Evolutionary conservation across 2,797 vertebrate species (phyloP).

Genomic region (Knipowitschia caucasica): DNA sequence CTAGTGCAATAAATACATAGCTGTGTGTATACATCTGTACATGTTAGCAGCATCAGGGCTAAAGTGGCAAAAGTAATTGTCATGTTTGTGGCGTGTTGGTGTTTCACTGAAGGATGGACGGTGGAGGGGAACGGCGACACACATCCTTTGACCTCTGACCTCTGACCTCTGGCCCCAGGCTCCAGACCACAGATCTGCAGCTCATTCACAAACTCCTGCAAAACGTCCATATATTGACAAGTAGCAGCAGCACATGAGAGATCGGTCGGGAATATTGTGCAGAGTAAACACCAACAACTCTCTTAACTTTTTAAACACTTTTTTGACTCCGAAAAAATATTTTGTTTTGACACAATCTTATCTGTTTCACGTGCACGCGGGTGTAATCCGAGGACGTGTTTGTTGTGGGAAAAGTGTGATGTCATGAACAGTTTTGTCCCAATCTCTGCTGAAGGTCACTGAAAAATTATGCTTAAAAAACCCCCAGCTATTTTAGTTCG

Average conservation of each 20-base stretch:
- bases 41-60: too few species aligned
- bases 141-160: slow-evolving; percentile 76
- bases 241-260: not conserved
- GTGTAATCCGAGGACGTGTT: not conserved
- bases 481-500: not conserved
- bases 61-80: too few species aligned
- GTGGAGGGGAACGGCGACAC: slow-evolving; percentile 57
- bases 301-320: not conserved
- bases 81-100: not conserved
- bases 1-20: too few species aligned
- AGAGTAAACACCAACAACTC: not conserved
- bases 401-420: not conserved
- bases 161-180: slow-evolving; percentile 55
- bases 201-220: slow-evolving; percentile 1
- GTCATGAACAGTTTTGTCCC: not conserved
- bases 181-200: slow-evolving; percentile 68
- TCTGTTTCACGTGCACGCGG: not conserved
- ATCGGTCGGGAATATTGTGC: not conserved
- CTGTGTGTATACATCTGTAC: too few species aligned
- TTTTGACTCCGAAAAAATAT: not conserved
- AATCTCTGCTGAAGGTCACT: not conserved
- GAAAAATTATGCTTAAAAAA: not conserved
- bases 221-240: not conserved
- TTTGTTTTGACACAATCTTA: not conserved
- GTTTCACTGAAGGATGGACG: slow-evolving; percentile 17